A percentile compares a stretch with the other conserved stretches of the same genome.
Evolutionary conservation across 2,888 invertebrate genomes (phyloP).

Genomic region (Xestobium rufovillosum): DNA sequence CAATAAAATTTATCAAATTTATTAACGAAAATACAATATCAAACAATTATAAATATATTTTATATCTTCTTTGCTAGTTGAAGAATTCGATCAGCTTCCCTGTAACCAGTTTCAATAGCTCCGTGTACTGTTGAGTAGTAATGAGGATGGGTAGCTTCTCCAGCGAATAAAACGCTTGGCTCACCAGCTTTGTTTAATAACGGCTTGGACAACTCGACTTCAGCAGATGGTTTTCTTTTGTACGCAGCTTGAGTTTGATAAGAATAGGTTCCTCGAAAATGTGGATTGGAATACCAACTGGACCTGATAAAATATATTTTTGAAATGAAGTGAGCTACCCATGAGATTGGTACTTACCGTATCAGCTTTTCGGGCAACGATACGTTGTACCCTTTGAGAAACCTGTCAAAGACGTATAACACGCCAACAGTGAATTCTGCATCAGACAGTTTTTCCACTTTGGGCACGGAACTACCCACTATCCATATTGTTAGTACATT

Average conservation of each 20-base stretch:
- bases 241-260: slow-evolving; percentile 20
- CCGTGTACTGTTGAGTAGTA: slow-evolving; percentile 13
- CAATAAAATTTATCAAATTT: no score
- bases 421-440: slow-evolving; percentile 46
- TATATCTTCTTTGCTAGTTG: slow-evolving; percentile 33
- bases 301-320: slow-evolving; percentile 51
- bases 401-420: slow-evolving; percentile 45
- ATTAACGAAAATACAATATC: no score
- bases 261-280: slow-evolving; percentile 42
- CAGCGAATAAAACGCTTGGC: slow-evolving; percentile 7
- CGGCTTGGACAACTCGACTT: slow-evolving; percentile 16
- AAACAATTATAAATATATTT: no score
- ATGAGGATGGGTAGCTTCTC: slow-evolving; percentile 12
- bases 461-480: slow-evolving; percentile 52
- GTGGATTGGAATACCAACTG: slow-evolving; percentile 57
- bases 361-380: slow-evolving; percentile 39
- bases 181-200: slow-evolving; percentile 9
- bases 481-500: slow-evolving; percentile 61
- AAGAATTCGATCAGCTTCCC: slow-evolving; percentile 22
- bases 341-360: slow-evolving; percentile 25
- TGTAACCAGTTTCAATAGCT: slow-evolving; percentile 12
- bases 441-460: slow-evolving; percentile 53
- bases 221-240: slow-evolving; percentile 7
- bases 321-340: no score
- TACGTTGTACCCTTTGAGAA: slow-evolving; percentile 45